phyloP scores from a whole-genome alignment of 2,113 vertebrate species.

The Furnarius figulus region DNA sequence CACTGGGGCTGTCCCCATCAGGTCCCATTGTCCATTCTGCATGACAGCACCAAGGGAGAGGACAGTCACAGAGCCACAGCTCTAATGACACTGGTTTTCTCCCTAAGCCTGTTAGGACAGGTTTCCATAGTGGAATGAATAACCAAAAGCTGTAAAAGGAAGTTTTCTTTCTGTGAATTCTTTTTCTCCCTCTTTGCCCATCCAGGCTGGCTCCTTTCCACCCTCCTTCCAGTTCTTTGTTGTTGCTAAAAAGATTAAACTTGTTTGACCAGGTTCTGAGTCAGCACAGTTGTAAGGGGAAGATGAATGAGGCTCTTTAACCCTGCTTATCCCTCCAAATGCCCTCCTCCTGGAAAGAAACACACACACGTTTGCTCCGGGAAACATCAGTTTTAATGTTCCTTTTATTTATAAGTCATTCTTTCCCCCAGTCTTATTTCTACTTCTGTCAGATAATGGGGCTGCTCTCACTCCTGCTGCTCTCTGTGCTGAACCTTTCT shows the following conservation, averaged over 20 bases:
- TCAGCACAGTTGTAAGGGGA: constrained; percentile 62
- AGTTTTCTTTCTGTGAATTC: constrained; percentile 10
- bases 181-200: not conserved
- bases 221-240: constrained; percentile 45
- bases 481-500: constrained; percentile 48
- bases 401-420: constrained; percentile 56
- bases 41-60: not conserved
- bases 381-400: constrained; percentile 46
- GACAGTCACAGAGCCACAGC: not conserved
- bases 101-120: not conserved
- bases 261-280: constrained; percentile 65
- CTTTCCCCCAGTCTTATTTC: constrained; percentile 46
- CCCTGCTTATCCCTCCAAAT: constrained; percentile 43
- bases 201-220: constrained; percentile 39
- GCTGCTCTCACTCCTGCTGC: constrained; percentile 37
- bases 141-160: not conserved
- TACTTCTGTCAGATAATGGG: constrained; percentile 33
- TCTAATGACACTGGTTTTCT: not conserved
- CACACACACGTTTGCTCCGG: not conserved
- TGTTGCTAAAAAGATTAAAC: constrained; percentile 61
- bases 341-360: constrained; percentile 47
- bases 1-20: accelerated
- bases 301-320: constrained; percentile 68
- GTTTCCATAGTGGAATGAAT: not conserved
- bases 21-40: not conserved